A percentile compares a stretch with the other conserved stretches of the same genome.
phyloP scores from a whole-genome alignment of 2,797 vertebrate genomes.

The Sandelia bainsii region DNA sequence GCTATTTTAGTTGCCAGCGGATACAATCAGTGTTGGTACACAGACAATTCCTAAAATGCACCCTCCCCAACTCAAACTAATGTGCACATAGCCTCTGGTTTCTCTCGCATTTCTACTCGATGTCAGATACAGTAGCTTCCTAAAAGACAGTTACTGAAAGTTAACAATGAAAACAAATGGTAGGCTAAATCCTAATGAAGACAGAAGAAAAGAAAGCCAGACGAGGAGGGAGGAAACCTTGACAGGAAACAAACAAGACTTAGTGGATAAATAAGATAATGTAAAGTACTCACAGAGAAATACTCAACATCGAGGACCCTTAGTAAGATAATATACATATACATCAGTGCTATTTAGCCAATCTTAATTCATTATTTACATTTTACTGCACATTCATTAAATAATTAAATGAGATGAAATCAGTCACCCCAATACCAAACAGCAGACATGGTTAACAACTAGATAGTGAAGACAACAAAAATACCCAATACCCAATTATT shows the following conservation, averaged over 20 bases:
- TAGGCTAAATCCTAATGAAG: conserved; percentile 45
- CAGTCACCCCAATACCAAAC: no score
- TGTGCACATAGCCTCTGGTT: conserved; percentile 57
- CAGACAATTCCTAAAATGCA: conserved; percentile 41
- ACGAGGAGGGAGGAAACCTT: conserved; percentile 6
- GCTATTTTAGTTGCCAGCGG: conserved; percentile 51
- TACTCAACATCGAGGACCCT: no score
- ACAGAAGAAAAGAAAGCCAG: conserved; percentile 22
- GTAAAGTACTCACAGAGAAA: neutral
- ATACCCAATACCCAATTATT: no score
- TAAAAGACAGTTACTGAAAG: conserved; percentile 61
- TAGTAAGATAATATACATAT: no score
- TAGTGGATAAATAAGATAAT: conserved; percentile 28
- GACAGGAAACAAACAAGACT: conserved; percentile 32
- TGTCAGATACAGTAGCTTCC: conserved; percentile 41
- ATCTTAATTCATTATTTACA: no score
- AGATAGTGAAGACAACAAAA: no score
- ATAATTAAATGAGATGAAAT: no score
- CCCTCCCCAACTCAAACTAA: conserved; percentile 26
- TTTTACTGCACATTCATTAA: no score
- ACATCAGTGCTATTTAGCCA: no score
- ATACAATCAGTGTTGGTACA: conserved; percentile 56
- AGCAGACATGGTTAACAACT: no score
- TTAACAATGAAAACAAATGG: conserved; percentile 61
- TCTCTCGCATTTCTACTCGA: conserved; percentile 43